Percentiles rank a stretch among this genome's conserved stretches.
These are phyloP conservation scores for Ochotona princeps DNA, from an alignment of 2,113 vertebrate genomes.

Conservation along the genomic window DNA sequence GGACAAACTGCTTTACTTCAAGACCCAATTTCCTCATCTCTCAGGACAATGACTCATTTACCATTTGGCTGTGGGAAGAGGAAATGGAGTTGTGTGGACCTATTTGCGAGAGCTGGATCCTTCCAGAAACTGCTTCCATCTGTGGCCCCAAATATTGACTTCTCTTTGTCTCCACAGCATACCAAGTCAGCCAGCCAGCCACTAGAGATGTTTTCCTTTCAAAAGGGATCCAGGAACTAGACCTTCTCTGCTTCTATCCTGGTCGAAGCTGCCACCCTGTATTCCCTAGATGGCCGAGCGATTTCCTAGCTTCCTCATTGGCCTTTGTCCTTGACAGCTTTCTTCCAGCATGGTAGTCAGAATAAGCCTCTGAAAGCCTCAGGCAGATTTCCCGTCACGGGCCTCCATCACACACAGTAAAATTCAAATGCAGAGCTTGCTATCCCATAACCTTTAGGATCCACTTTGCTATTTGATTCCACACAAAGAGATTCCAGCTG, in stretches of 20 bases:
- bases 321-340: background rate
- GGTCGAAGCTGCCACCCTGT: background rate
- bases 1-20: background rate
- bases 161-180: background rate
- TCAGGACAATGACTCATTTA: background rate
- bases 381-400: background rate
- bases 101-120: background rate
- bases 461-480: background rate
- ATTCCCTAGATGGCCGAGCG: background rate
- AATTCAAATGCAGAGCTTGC: background rate
- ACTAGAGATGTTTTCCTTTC: background rate
- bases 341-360: background rate
- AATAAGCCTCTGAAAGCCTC: background rate
- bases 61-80: background rate
- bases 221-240: background rate
- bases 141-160: background rate
- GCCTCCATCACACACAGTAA: background rate
- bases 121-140: background rate
- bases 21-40: background rate
- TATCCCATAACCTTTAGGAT: background rate
- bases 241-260: background rate
- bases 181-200: background rate
- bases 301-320: background rate
- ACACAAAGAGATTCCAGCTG: too few species aligned
- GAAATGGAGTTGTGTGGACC: background rate